Percentiles rank a stretch among this genome's conserved stretches.
Conservation (phyloP, 64 coral and sea anemone genomes). For the Cladopsammia gracilis region DNA sequence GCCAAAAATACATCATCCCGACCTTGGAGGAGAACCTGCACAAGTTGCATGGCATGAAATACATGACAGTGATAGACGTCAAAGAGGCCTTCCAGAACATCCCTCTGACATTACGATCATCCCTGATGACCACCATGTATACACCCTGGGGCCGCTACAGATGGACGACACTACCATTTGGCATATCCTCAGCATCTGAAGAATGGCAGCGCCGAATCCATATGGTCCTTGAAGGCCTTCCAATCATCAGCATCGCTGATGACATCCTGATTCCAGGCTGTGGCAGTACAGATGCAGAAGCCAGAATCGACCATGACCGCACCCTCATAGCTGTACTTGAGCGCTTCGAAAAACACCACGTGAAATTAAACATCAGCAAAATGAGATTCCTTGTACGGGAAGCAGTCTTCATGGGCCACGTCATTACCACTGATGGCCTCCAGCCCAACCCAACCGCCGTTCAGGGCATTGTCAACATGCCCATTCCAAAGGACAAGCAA, state of each 20-base stretch:
- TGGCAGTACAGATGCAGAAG: conserved; percentile 23
- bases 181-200: conserved; percentile 60
- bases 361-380: conserved; percentile 58
- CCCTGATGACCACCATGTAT: conserved; percentile 61
- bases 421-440: conserved; percentile 55
- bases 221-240: conserved; percentile 27
- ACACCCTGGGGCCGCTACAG: conserved; percentile 51
- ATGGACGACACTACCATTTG: conserved; percentile 50
- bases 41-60: conserved; percentile 44
- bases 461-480: conserved; percentile 46
- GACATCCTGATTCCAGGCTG: conserved; percentile 50
- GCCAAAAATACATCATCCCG: conserved; percentile 53
- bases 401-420: conserved; percentile 51
- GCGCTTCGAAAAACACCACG: conserved; percentile 40
- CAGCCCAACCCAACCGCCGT: no score
- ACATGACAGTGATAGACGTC: conserved; percentile 58
- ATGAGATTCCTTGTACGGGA: conserved; percentile 47
- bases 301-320: conserved; percentile 61
- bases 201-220: conserved; percentile 54
- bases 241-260: conserved; percentile 50
- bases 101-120: conserved; percentile 43
- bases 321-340: conserved; percentile 44
- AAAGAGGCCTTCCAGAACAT: no score
- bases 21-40: conserved; percentile 48
- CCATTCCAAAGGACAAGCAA: conserved; percentile 46